Evolutionary conservation across 2,888 invertebrate species (phyloP).

Genomic region (Netelia fuscicornis): DNA sequence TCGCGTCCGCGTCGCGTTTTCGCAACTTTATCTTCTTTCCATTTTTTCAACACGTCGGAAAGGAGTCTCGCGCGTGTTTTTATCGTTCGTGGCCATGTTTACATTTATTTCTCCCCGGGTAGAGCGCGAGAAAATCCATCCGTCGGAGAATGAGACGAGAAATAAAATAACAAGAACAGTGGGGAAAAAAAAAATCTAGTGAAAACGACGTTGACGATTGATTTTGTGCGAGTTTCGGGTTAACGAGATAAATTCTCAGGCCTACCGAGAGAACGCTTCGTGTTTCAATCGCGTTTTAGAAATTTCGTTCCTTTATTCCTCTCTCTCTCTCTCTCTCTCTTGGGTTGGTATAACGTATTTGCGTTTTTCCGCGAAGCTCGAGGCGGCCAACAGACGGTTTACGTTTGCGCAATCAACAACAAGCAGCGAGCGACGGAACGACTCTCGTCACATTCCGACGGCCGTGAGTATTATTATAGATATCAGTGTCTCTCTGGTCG

Average conservation of each 20-base stretch:
- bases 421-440: conserved; percentile 2
- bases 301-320: background rate
- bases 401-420: conserved; percentile 30
- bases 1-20: background rate
- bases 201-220: background rate
- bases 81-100: background rate
- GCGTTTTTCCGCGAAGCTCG: background rate
- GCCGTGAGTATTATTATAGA: conserved; percentile 45
- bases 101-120: background rate
- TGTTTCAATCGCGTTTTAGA: background rate
- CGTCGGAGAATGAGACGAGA: background rate
- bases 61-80: background rate
- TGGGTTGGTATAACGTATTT: background rate
- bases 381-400: conserved; percentile 11
- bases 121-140: too few species aligned
- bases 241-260: background rate
- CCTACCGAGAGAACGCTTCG: background rate
- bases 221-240: background rate
- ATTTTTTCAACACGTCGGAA: background rate
- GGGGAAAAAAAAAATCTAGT: background rate
- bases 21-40: background rate
- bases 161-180: background rate
- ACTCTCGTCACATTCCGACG: conserved; percentile 21
- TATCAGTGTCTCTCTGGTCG: conserved; percentile 10
- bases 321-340: background rate